These are phyloP conservation scores for Muscicapa comitata DNA, from an alignment of 2,797 vertebrate species.

Conservation along the genomic window DNA sequence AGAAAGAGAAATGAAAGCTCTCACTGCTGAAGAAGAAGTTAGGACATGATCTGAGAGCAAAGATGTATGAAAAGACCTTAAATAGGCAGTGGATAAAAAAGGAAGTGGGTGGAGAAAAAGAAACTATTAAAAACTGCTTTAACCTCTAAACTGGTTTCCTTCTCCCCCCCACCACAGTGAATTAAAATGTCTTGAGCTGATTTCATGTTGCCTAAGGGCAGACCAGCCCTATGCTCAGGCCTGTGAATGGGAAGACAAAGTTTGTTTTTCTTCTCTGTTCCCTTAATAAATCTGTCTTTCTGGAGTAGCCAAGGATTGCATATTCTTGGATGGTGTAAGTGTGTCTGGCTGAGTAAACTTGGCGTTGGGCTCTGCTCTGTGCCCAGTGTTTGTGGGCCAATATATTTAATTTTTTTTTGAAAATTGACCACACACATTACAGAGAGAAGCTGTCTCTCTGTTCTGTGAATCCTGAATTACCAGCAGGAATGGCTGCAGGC, in stretches of 20 bases:
- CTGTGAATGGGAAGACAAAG: background rate
- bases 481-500: background rate
- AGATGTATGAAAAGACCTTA: background rate
- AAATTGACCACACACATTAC: fast-evolving
- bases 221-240: background rate
- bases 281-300: background rate
- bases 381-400: background rate
- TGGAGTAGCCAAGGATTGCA: background rate
- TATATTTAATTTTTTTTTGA: background rate
- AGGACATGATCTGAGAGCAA: background rate
- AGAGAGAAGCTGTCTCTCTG: background rate
- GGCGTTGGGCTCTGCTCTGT: background rate
- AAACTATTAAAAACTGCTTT: background rate
- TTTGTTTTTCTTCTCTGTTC: background rate
- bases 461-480: background rate
- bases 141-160: background rate
- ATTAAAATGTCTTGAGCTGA: background rate
- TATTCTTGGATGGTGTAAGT: background rate
- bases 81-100: background rate
- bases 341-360: background rate
- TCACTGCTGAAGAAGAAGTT: background rate
- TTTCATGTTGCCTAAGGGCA: background rate
- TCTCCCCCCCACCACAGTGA: background rate
- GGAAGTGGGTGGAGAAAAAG: background rate
- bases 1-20: background rate